Percentiles rank a stretch among this genome's conserved stretches.
These are phyloP conservation scores for Paramuricea clavata DNA, from an alignment of 92 coral and sea anemone species.

Conservation along the genomic window DNA sequence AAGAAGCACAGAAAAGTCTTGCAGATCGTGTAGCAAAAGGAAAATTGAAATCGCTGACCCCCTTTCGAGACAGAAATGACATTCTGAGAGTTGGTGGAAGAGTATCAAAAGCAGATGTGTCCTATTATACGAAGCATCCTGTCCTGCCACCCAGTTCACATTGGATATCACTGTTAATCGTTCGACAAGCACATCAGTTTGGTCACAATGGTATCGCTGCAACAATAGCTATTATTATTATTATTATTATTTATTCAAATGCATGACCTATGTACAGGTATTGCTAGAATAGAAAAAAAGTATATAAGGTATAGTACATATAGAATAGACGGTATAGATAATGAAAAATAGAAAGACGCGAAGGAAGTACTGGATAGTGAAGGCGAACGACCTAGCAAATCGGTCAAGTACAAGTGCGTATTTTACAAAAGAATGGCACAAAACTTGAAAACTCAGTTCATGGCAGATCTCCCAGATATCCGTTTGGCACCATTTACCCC, in stretches of 20 bases:
- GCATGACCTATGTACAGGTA: too few relatives aligned
- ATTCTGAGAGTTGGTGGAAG: slow-evolving; percentile 44
- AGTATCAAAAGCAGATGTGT: slow-evolving; percentile 12
- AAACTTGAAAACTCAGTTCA: too few relatives aligned
- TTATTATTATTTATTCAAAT: too few relatives aligned
- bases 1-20: slow-evolving; percentile 10
- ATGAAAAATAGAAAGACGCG: too few relatives aligned
- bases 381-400: slow-evolving; percentile 52
- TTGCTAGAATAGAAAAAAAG: too few relatives aligned
- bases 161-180: slow-evolving; percentile 31
- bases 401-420: slow-evolving; percentile 49
- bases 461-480: too few relatives aligned
- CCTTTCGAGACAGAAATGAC: slow-evolving; percentile 15
- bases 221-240: too few relatives aligned
- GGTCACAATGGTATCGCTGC: slow-evolving; percentile 67
- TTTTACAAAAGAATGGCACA: slow-evolving; percentile 54
- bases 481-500: too few relatives aligned
- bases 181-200: slow-evolving; percentile 11
- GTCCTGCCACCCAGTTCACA: slow-evolving; percentile 16
- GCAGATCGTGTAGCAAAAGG: slow-evolving; percentile 16
- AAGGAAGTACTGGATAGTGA: slow-evolving; percentile 65
- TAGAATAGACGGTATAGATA: too few relatives aligned
- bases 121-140: slow-evolving; percentile 47
- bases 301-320: too few relatives aligned
- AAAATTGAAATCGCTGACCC: slow-evolving; percentile 37